phyloP scores from a whole-genome alignment of 2,113 vertebrate species.

The Heloderma charlesbogerti region DNA sequence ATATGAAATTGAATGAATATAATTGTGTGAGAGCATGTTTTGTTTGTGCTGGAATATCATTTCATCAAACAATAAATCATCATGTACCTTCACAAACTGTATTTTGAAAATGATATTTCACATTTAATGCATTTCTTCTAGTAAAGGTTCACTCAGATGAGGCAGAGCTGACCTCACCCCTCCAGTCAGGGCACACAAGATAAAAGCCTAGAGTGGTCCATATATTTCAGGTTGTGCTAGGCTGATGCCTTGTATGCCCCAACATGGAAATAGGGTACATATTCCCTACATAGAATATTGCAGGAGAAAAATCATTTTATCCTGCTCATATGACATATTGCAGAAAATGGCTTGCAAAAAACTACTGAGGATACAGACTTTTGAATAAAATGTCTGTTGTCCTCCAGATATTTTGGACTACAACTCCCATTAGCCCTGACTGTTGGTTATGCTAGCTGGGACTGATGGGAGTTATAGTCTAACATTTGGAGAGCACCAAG shows the following conservation, averaged over 20 bases:
- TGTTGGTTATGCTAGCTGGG: too few relatives aligned
- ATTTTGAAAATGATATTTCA: neutral
- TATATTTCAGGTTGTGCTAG: too few relatives aligned
- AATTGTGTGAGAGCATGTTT: neutral
- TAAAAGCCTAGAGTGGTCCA: neutral
- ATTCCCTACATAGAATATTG: neutral
- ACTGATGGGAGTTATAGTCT: too few relatives aligned
- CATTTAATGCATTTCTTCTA: neutral
- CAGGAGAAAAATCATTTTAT: neutral
- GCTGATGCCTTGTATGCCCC: neutral
- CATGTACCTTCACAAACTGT: neutral
- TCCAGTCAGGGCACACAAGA: too few relatives aligned
- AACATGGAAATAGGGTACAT: neutral
- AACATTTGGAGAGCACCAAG: too few relatives aligned
- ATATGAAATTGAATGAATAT: neutral
- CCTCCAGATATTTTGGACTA: too few relatives aligned
- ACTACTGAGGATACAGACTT: neutral
- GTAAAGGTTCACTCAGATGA: neutral
- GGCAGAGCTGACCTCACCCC: too few relatives aligned
- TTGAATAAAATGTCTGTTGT: neutral
- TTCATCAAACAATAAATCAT: neutral
- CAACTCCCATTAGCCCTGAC: too few relatives aligned
- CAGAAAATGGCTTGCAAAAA: neutral
- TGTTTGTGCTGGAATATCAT: neutral
- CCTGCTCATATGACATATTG: neutral